phyloP scores from a whole-genome alignment of 2,888 invertebrate species.

The Sceliomorpha sp. region DNA sequence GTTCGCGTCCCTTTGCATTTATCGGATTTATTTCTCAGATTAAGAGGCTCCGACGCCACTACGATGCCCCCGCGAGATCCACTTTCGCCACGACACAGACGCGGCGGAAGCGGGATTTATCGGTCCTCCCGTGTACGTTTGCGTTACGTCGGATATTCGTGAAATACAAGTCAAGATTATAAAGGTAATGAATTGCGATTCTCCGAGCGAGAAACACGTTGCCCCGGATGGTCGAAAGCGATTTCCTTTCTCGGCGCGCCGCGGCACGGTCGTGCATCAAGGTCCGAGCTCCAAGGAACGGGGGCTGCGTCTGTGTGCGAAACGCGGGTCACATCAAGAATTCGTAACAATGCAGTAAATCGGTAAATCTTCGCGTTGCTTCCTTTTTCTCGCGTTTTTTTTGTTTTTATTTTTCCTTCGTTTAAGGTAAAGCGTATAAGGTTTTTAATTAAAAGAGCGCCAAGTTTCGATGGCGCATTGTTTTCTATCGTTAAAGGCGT shows the following conservation, averaged over 20 bases:
- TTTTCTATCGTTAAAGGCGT: too few relatives aligned
- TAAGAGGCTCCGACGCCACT: conserved; percentile 42
- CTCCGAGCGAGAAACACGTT: not conserved
- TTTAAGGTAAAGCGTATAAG: too few relatives aligned
- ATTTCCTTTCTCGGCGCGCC: not conserved
- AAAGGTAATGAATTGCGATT: conserved; percentile 9
- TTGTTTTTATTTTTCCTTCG: not conserved
- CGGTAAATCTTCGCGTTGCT: too few relatives aligned
- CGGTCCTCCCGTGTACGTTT: conserved; percentile 16
- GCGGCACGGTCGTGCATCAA: not conserved
- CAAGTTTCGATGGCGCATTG: not conserved
- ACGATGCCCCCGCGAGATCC: conserved; percentile 29
- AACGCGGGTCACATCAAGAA: not conserved
- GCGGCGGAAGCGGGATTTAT: conserved; percentile 35
- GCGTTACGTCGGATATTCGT: conserved; percentile 21
- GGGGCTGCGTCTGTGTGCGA: not conserved
- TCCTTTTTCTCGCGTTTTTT: too few relatives aligned
- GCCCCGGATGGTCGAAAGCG: not conserved
- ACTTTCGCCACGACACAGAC: conserved; percentile 29
- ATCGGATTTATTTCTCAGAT: conserved; percentile 50
- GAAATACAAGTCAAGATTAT: conserved; percentile 23
- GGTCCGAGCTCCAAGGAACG: not conserved
- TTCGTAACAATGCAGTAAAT: conserved; percentile 3
- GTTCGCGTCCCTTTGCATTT: conserved; percentile 27
- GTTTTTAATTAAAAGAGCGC: conserved; percentile 5